Evolutionary conservation across 1,140 invertebrate genomes (phyloP), one percentile per base, ranked within the genome.

Genomic region (Philopotamus ludificatus): DNA sequence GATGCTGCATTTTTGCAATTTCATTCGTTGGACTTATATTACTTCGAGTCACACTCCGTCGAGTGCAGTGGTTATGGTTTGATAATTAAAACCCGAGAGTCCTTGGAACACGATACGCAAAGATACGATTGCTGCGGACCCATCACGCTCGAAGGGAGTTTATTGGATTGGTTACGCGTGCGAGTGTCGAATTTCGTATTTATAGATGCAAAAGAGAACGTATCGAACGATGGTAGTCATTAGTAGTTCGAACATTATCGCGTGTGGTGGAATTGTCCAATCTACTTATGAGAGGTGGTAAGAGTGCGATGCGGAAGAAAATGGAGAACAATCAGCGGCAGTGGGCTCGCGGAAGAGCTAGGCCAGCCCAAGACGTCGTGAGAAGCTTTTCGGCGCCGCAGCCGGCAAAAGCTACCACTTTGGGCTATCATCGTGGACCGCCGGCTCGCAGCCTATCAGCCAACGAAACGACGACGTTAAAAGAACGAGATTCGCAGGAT

Each of bases 381-480:
- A 63, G 68, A 34, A 70, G 68, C 28, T 70, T 70, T 42, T 70
- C 68, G 2, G 68, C 64, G 0, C 68, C 68, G 3, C 68, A 66
- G 12, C 55, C 44, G 1, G 51, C 42, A 3, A 39, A 54, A 15
- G 25, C 49, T 15, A 15, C 39, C n/a, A 28, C 18, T 44, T 34
- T 34, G 51, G 28, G 15, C 4, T 15, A 15, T 26, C 61, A 41
- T 10, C 57, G n/a, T 4, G 44, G 1, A 8, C 39, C 42, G 8
- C 62, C 61, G 3, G 57, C 49, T 10, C 22, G 68, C 22, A 70
- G 68, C 47, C 55, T 70, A 15, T 66, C 68, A 0, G 68, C 68
- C 15, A 64, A 42, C 16, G 67, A 70, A 12, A 45, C 4, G 10
- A 59, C 51, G 3, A 15, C 39, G 0, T 18, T 3, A 15, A 47